Evolutionary conservation across 2,888 invertebrate genomes (phyloP).

Genomic region (Brachyptera risi): DNA sequence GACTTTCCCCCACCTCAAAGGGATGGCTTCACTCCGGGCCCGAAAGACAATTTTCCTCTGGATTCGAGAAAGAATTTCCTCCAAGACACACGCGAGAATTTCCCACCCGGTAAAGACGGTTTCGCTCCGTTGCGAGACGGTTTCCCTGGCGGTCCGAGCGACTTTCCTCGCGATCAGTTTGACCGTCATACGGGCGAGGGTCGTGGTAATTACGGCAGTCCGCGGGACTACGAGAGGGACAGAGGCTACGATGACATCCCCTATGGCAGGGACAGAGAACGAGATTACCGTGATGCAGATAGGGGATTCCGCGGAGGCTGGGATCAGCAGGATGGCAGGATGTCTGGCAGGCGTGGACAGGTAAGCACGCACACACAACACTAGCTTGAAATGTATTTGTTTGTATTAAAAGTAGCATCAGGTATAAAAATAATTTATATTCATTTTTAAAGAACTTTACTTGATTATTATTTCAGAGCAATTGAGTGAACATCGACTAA

Average conservation of each 20-base stretch:
- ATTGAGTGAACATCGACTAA: too few relatives aligned
- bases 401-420: too few relatives aligned
- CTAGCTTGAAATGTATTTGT: too few relatives aligned
- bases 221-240: background rate
- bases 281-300: conserved; percentile 16
- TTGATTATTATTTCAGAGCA: too few relatives aligned
- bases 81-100: background rate
- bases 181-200: background rate
- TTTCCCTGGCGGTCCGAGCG: background rate
- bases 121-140: background rate
- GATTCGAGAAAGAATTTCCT: conserved; percentile 18
- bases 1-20: conserved; percentile 22
- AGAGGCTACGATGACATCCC: background rate
- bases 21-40: conserved; percentile 26
- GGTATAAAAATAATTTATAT: too few relatives aligned
- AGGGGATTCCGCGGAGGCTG: conserved; percentile 10
- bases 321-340: conserved; percentile 24
- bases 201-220: background rate
- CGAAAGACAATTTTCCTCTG: conserved; percentile 19
- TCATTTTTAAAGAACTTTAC: too few relatives aligned
- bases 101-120: background rate
- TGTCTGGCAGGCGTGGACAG: too few relatives aligned
- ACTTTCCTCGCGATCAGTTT: background rate
- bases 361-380: too few relatives aligned
- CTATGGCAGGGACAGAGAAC: conserved; percentile 10